These are phyloP conservation scores for Platysternon megacephalum DNA, from an alignment of 2,113 vertebrate genomes.

Conservation along the genomic window DNA sequence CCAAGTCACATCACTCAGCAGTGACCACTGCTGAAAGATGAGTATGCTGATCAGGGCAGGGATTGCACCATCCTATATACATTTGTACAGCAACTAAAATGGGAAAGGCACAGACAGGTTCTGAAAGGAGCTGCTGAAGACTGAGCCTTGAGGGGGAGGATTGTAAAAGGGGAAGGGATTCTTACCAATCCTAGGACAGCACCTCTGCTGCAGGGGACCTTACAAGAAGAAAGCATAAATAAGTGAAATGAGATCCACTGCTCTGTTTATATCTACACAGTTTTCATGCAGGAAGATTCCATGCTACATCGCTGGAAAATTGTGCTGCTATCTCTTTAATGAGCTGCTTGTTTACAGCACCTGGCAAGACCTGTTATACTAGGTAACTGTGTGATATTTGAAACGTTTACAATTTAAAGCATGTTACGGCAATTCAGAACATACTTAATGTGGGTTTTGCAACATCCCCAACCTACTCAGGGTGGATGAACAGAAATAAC, in stretches of 20 bases:
- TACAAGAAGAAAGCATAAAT: neutral
- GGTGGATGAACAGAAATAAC: neutral
- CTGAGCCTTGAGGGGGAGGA: neutral
- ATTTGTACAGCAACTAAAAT: no score
- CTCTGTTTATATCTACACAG: neutral
- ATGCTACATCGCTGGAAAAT: neutral
- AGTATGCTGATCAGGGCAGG: no score
- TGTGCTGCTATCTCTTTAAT: neutral
- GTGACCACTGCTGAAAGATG: neutral
- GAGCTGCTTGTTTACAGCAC: neutral
- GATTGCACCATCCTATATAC: neutral
- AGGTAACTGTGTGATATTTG: constrained; percentile 46
- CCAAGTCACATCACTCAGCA: no score
- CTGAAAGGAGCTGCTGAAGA: rapidly evolving
- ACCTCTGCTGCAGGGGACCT: neutral
- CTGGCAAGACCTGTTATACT: constrained; percentile 67
- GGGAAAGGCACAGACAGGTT: neutral
- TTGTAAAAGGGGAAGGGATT: neutral
- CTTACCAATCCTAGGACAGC: neutral
- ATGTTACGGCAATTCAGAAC: constrained; percentile 60
- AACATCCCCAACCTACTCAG: constrained; percentile 27
- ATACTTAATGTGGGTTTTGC: constrained; percentile 49
- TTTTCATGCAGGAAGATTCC: neutral
- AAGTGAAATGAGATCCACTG: neutral
- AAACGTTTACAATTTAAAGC: constrained; percentile 14